Evolutionary conservation across 2,113 vertebrate species (phyloP).

Genomic region (Cricetomys ansorgei): DNA sequence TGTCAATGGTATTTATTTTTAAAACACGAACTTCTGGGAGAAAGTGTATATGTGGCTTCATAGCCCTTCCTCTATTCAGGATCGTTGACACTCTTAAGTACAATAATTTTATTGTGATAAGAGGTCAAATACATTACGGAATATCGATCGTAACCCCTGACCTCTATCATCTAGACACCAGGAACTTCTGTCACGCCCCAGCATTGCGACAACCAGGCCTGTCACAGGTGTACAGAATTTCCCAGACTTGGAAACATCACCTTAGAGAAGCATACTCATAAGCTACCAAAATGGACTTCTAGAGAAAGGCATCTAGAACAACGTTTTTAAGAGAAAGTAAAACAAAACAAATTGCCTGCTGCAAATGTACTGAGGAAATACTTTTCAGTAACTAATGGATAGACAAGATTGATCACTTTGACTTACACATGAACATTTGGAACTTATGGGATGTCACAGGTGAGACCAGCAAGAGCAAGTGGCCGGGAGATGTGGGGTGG

Average conservation of each 20-base stretch:
- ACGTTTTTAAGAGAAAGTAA: neutral
- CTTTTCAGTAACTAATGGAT: neutral
- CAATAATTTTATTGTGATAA: neutral
- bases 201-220: neutral
- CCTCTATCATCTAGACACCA: neutral
- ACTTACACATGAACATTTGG: neutral
- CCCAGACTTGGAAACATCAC: neutral
- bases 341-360: neutral
- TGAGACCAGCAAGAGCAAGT: fast-evolving
- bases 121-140: neutral
- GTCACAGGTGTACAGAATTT: neutral
- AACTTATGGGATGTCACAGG: fast-evolving
- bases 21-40: neutral
- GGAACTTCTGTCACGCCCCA: neutral
- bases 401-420: neutral
- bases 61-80: neutral
- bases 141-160: neutral
- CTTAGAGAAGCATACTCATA: slow-evolving; percentile 4
- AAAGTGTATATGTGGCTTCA: neutral
- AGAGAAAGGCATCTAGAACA: neutral
- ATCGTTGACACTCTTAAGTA: neutral
- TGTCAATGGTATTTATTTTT: neutral
- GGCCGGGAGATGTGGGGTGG: fast-evolving
- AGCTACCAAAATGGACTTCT: neutral
- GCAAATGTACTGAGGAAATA: neutral